Conservation (phyloP, 2,797 vertebrate genomes). For the Sebastes reedi region DNA sequence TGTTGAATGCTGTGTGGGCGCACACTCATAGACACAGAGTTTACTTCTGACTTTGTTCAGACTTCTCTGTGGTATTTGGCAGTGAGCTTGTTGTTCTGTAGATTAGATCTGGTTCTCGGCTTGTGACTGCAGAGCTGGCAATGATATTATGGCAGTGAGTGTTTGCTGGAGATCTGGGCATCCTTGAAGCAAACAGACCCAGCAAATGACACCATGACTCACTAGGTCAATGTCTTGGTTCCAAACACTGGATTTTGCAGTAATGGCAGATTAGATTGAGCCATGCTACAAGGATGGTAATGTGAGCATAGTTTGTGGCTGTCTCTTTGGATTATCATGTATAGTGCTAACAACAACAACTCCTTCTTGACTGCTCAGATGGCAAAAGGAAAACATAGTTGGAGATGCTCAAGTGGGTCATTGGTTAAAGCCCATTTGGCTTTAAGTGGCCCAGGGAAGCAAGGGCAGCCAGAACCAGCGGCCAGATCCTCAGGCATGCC, state of each 20-base stretch:
- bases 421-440: slow-evolving; percentile 52
- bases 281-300: background rate
- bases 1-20: slow-evolving; percentile 9
- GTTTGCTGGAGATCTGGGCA: slow-evolving; percentile 29
- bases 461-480: slow-evolving; percentile 23
- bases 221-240: slow-evolving; percentile 10
- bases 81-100: slow-evolving; percentile 48
- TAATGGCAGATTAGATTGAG: slow-evolving; percentile 2
- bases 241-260: background rate
- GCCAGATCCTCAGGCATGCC: slow-evolving; percentile 34
- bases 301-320: background rate
- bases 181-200: slow-evolving; percentile 22
- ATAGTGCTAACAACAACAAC: background rate
- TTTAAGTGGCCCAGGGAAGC: slow-evolving; percentile 1
- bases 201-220: background rate
- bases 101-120: slow-evolving; percentile 61
- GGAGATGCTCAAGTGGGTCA: slow-evolving; percentile 50
- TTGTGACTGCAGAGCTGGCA: slow-evolving; percentile 33
- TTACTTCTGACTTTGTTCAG: slow-evolving; percentile 49
- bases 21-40: slow-evolving; percentile 16
- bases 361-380: slow-evolving; percentile 10
- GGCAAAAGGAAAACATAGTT: slow-evolving; percentile 44
- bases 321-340: slow-evolving; percentile 12
- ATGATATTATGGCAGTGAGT: slow-evolving; percentile 26
- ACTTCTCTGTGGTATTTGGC: slow-evolving; percentile 66